Evolutionary conservation across 2,113 vertebrate genomes (phyloP), one percentile per base, ranked within the genome.

Genomic region (Perccottus glenii): DNA sequence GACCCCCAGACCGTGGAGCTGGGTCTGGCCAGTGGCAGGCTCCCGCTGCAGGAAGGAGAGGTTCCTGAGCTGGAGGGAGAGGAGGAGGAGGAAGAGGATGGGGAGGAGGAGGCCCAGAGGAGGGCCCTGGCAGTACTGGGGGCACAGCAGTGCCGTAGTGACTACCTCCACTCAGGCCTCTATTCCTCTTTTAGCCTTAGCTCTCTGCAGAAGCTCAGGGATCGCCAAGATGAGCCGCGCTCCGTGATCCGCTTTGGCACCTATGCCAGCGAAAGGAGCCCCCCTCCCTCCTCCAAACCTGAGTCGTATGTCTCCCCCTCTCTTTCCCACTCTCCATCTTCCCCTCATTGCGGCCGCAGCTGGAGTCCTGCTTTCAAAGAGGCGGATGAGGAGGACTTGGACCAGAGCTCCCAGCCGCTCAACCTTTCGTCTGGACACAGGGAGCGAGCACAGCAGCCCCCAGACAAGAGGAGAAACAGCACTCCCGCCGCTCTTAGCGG

Each of bases 161-260:
- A 98, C 61, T 98, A 97, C 83, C 91, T 96, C 76, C 94, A 93
- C 89, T 96, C 96, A 0, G 95, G 96, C 57, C 92, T 98, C 10
- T 98, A 97, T 85, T 97, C 96, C 0, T 94, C 96, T 62, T 96
- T 98, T 90, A 95, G 94, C 83, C 94, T 97, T 78, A 94, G 94
- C 82, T 95, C 96, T 45, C 90, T 98, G 81, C 96, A 95, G 85
- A 94, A 91, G 82, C 93, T 98, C 53, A 85, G 94, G 92, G 93
- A 94, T 77, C 90, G 85, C 0, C 88, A 93, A 1, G 95, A 96
- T 33, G 94, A 96, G 88, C 93, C 95, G 49, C 93, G 94, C 86
- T 96, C 95, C 70, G 96, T 98, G 78, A 98, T 98, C 90, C 94
- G 95, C 90, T 98, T 97, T 81, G 95, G 96, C 87, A 89, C 94